Evolutionary conservation across 2,888 invertebrate species (phyloP), one percentile per base, ranked within the genome.

Genomic region (Apodemia mormo): DNA sequence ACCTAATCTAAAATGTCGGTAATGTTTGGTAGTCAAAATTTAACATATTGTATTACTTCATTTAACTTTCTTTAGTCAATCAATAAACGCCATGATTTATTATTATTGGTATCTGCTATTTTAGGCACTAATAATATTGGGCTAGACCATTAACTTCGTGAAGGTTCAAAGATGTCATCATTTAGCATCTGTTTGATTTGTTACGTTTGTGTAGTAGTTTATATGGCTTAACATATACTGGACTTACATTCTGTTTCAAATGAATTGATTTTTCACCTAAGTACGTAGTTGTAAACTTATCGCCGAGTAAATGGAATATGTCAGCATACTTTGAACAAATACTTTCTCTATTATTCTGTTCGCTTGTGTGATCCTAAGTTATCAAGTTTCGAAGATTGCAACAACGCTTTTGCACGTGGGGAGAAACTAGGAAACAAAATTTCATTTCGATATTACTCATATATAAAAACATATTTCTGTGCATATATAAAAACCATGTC

Each of bases 231-330:
- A 49, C 49, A 49, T 49, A 49, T 49, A 49, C 49, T 49, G 49
- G 12, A 49, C 14, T 49, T 49, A 49, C 49, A 49, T 49, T 49
- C 14, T 49, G 49, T 49, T 49, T 49, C 7, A 67, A 56, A 8
- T 65, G 30, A 37, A 65, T 65, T 65, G 40, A 14, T 65, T 65
- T 12, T 65, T 65, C 40, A 65, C 65, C 65, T 65, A 65, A 65
- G 65, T 65, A 37, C 65, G 65, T 65, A 33, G 40, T 65, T 30
- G 64, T 64, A 64, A 64, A 37, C 30, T 64, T 64, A 64, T 33
- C 33, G 61, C 33, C 61, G 33, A 4, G 33, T 33, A 33, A 33
- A 33, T 33, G 33, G 1, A 33, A 33, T 1, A 33, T 4, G 2
- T 64, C 49, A 4, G 2, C 6, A 29, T 64, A 64, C 61, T 33